Evolutionary conservation across 2,113 vertebrate genomes (phyloP).

Genomic region (Urocolius indicus): DNA sequence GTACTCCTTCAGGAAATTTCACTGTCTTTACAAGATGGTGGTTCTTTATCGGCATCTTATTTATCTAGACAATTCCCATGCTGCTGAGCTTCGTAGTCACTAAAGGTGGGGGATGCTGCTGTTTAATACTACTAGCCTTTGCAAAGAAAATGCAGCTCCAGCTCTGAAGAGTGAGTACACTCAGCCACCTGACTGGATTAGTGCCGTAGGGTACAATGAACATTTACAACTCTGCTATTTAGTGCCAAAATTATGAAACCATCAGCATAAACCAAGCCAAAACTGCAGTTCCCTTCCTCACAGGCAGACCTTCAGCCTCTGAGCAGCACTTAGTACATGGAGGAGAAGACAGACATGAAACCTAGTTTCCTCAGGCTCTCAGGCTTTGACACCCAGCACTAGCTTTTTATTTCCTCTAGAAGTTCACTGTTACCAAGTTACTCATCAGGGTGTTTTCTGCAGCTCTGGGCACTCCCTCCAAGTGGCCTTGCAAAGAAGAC

Average conservation of each 20-base stretch:
- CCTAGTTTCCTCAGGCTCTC: background rate
- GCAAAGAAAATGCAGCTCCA: background rate
- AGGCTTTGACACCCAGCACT: background rate
- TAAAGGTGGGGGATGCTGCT: background rate
- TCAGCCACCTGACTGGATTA: background rate
- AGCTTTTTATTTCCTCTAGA: background rate
- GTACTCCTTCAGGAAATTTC: background rate
- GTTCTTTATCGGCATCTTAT: slow-evolving; percentile 9
- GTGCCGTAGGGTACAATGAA: background rate
- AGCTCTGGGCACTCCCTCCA: background rate
- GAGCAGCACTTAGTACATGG: background rate
- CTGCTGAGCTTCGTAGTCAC: background rate
- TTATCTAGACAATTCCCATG: background rate
- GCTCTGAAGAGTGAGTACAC: background rate
- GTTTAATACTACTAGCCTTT: background rate
- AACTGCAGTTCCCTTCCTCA: background rate
- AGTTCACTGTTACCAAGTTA: background rate
- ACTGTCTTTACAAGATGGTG: background rate
- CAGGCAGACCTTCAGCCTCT: background rate
- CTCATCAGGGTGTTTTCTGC: background rate
- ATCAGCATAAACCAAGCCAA: background rate
- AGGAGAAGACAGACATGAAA: background rate
- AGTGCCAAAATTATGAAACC: background rate
- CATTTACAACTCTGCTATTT: background rate
- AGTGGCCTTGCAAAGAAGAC: background rate